These are phyloP conservation scores for Symphodus melops DNA, from an alignment of 2,113 vertebrate species.

Conservation along the genomic window DNA sequence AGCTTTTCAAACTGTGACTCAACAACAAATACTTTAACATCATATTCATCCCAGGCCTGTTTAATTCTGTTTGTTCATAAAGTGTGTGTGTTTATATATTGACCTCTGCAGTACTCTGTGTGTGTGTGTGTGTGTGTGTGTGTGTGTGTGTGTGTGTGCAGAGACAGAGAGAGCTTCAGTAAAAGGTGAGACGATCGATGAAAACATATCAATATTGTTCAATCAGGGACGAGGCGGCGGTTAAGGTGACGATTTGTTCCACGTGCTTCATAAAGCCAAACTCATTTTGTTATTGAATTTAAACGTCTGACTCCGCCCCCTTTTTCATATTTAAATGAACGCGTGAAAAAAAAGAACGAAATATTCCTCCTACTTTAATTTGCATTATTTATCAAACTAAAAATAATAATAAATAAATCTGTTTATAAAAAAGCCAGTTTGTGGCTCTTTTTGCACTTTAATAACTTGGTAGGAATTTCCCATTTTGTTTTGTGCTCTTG, in stretches of 20 bases:
- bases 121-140: conserved; percentile 27
- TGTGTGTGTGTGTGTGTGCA: conserved; percentile 33
- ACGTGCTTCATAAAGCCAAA: conserved; percentile 38
- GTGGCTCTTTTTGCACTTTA: too few relatives aligned
- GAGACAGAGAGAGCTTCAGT: conserved; percentile 37
- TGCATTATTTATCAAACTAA: not conserved
- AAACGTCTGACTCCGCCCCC: not conserved
- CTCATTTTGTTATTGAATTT: conserved; percentile 8
- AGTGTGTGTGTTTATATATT: conserved; percentile 38
- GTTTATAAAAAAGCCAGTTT: not conserved
- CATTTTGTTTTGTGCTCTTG: too few relatives aligned
- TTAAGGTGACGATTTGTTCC: conserved; percentile 31
- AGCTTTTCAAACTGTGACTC: too few relatives aligned
- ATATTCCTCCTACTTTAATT: not conserved
- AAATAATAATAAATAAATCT: not conserved
- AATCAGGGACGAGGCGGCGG: conserved; percentile 18
- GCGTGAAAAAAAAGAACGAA: not conserved
- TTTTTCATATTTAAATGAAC: not conserved
- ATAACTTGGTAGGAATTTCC: too few relatives aligned
- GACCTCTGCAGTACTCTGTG: conserved; percentile 44
- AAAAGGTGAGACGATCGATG: conserved; percentile 70
- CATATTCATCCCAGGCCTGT: conserved; percentile 15
- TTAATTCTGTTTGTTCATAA: conserved; percentile 15
- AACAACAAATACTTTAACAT: conserved; percentile 1
- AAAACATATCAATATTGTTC: conserved; percentile 66